A percentile compares a stretch with the other conserved stretches of the same genome.
These are phyloP conservation scores for Anguilla megastoma DNA, from an alignment of 2,797 vertebrate genomes.

Conservation along the genomic window DNA sequence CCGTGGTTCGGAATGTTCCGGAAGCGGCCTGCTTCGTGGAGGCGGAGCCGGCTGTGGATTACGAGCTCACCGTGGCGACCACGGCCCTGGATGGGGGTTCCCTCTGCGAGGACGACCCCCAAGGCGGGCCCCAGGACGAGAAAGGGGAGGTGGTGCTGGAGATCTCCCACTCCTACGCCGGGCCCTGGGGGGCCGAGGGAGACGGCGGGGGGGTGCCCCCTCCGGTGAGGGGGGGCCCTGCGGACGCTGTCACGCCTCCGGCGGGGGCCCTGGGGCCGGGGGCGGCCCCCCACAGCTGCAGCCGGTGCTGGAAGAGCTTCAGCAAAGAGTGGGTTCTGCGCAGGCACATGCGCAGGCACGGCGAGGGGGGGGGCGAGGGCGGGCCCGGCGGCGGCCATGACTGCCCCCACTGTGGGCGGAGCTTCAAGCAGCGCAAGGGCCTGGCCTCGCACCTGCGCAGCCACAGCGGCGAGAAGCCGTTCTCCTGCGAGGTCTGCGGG, in stretches of 20 bases:
- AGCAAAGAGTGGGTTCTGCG: slow-evolving; percentile 33
- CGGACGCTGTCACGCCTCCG: background rate
- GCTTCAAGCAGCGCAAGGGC: slow-evolving; percentile 32
- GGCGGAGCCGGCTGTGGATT: slow-evolving; percentile 30
- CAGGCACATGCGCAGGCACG: slow-evolving; percentile 27
- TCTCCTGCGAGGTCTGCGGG: slow-evolving; percentile 25
- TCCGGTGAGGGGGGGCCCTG: background rate
- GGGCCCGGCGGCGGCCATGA: background rate
- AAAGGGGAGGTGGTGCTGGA: background rate
- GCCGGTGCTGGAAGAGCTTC: slow-evolving; percentile 32
- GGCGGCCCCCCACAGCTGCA: slow-evolving; percentile 22
- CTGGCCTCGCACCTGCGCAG: slow-evolving; percentile 31
- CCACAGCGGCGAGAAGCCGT: slow-evolving; percentile 33
- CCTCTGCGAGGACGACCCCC: background rate
- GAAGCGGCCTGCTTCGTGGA: slow-evolving; percentile 32
- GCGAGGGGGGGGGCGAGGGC: background rate
- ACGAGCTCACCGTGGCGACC: slow-evolving; percentile 30
- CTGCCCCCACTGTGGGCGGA: slow-evolving; percentile 28
- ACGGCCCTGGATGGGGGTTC: slow-evolving; percentile 18
- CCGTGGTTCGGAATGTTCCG: slow-evolving; percentile 22
- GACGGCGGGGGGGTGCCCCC: background rate
- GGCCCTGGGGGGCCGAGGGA: slow-evolving; percentile 8
- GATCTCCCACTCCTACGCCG: background rate
- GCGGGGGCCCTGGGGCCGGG: slow-evolving; percentile 8
- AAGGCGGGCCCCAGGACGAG: background rate